Evolutionary conservation across 2,797 vertebrate species (phyloP).

Genomic region (Aldrovandia affinis): DNA sequence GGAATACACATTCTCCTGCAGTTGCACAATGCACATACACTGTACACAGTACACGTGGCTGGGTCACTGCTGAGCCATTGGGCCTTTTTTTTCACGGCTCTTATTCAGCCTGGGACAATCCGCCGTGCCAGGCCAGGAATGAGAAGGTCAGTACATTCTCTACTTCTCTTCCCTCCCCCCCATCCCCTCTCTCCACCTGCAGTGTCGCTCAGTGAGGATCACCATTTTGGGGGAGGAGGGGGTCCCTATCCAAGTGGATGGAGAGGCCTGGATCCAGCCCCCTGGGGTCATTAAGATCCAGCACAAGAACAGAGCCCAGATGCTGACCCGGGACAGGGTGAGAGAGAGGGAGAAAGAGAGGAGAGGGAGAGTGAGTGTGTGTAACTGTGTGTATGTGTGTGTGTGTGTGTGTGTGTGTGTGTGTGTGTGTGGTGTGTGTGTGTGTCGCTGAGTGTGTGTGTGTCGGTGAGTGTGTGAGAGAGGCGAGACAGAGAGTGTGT

Average conservation of each 20-base stretch:
- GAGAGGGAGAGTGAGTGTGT: not conserved
- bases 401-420: not conserved
- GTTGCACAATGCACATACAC: too few relatives aligned
- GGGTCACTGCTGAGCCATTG: too few relatives aligned
- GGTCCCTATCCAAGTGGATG: slow-evolving; percentile 94
- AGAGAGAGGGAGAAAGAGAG: slow-evolving; percentile 58
- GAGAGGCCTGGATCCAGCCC: slow-evolving; percentile 96
- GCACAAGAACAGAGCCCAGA: slow-evolving; percentile 97
- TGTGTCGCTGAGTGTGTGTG: not conserved
- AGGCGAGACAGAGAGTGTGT: too few relatives aligned
- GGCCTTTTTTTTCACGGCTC: too few relatives aligned
- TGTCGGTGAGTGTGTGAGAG: not conserved
- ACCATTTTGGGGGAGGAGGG: slow-evolving; percentile 97
- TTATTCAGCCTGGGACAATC: too few relatives aligned
- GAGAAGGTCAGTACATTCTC: too few relatives aligned
- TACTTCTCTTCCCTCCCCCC: too few relatives aligned
- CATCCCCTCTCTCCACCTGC: not conserved
- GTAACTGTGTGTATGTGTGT: not conserved
- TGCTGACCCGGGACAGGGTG: slow-evolving; percentile 96
- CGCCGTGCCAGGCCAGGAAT: too few relatives aligned
- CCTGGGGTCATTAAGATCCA: slow-evolving; percentile 96
- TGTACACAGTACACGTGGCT: too few relatives aligned
- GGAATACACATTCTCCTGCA: too few relatives aligned
- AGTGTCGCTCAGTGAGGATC: slow-evolving; percentile 97
- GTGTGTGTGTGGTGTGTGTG: not conserved